Conservation (phyloP, 92 coral and sea anemone species). For the Desmophyllum pertusum region DNA sequence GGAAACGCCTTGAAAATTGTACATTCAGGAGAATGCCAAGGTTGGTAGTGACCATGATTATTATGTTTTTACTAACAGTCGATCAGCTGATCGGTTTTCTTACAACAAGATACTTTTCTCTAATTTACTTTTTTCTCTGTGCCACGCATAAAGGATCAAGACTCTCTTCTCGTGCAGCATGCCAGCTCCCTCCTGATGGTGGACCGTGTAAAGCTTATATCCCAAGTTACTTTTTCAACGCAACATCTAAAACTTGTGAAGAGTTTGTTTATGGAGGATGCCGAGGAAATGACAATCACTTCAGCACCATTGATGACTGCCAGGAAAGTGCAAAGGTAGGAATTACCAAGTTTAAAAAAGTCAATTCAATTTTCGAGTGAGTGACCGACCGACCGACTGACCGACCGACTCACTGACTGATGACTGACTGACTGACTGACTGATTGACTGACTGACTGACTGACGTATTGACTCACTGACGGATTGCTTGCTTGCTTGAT, state of each 20-base stretch:
- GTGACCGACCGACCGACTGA: not conserved
- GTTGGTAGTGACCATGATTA: constrained; percentile 12
- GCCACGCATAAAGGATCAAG: not conserved
- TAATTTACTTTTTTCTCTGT: not conserved
- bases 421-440: not conserved
- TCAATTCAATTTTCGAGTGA: too few species aligned
- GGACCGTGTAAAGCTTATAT: constrained; percentile 57
- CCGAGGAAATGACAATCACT: constrained; percentile 58
- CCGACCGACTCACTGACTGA: not conserved
- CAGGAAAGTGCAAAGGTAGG: constrained; percentile 41
- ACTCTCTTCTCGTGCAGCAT: not conserved
- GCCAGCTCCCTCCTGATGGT: constrained; percentile 16
- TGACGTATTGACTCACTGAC: not conserved
- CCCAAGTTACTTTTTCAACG: constrained; percentile 56
- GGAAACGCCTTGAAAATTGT: constrained; percentile 14
- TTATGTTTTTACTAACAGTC: too few species aligned
- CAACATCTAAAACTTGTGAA: constrained; percentile 50
- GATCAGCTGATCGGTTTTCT: too few species aligned
- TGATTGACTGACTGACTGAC: not conserved
- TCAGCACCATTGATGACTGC: constrained; percentile 36
- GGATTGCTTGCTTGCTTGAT: not conserved
- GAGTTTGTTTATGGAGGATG: constrained; percentile 66
- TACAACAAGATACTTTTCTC: too few species aligned
- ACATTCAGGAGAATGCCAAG: constrained; percentile 28
- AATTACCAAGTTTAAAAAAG: too few species aligned